phyloP scores from a whole-genome alignment of 2,888 invertebrate species.

The Aproaerema taeniolella region DNA sequence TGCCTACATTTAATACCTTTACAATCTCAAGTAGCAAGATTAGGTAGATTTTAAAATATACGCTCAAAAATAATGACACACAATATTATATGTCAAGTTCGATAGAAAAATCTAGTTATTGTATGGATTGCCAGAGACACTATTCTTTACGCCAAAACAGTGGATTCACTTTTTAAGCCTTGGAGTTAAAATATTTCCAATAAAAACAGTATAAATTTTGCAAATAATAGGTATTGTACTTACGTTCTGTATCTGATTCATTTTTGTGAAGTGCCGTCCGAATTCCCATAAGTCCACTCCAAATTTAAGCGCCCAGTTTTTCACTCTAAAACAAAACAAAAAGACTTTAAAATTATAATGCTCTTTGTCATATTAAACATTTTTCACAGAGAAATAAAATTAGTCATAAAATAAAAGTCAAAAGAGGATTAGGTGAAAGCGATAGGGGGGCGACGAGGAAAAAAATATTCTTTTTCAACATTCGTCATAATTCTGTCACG shows the following conservation, averaged over 20 bases:
- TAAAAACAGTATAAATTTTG: too few species aligned
- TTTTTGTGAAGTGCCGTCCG: constrained; percentile 90
- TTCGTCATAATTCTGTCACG: constrained; percentile 49
- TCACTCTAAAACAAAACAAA: constrained; percentile 83
- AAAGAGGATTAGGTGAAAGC: constrained; percentile 25
- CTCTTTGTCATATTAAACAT: background rate
- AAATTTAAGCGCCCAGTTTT: constrained; percentile 94
- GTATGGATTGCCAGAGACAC: too few species aligned
- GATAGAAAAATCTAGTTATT: too few species aligned
- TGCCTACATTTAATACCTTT: too few species aligned
- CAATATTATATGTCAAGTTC: background rate
- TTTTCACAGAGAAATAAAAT: constrained; percentile 6
- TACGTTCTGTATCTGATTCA: constrained; percentile 92
- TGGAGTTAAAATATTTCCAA: too few species aligned
- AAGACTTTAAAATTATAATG: background rate
- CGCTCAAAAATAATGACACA: too few species aligned
- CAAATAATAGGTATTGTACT: too few species aligned
- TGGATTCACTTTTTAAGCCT: too few species aligned
- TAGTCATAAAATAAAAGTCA: constrained; percentile 20
- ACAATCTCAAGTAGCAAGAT: too few species aligned
- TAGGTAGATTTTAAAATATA: too few species aligned
- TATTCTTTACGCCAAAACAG: too few species aligned
- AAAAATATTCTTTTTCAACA: constrained; percentile 39
- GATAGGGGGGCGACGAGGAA: constrained; percentile 25
- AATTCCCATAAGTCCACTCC: constrained; percentile 94